Evolutionary conservation across 1,140 invertebrate species (phyloP).

Genomic region (Coelopa frigida): DNA sequence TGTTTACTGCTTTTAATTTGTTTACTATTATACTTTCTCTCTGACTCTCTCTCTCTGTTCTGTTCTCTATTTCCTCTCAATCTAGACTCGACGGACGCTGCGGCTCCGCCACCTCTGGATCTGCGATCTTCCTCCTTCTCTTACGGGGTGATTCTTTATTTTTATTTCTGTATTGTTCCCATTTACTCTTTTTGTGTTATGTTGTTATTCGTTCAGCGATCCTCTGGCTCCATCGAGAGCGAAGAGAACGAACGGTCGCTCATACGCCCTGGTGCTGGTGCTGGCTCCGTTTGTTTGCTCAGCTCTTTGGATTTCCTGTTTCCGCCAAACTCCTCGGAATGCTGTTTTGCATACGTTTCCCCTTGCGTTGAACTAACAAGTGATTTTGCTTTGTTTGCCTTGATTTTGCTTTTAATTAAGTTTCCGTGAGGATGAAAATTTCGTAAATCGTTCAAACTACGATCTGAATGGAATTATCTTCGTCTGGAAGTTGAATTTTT

Average conservation of each 20-base stretch:
- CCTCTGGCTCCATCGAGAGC: not conserved
- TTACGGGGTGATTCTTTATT: conserved; percentile 35
- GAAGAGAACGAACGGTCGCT: not conserved
- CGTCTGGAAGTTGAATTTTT: no score
- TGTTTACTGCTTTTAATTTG: not conserved
- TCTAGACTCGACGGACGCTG: conserved; percentile 23
- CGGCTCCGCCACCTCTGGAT: conserved; percentile 26
- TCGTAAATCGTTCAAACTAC: no score
- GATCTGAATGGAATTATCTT: no score
- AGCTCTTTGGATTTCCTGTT: not conserved
- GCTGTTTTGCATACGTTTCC: not conserved
- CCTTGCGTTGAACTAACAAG: not conserved
- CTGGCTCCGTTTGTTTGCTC: not conserved
- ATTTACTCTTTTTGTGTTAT: conserved; percentile 14
- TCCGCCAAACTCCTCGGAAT: not conserved
- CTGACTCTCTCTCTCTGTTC: not conserved
- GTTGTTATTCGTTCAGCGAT: conserved; percentile 18
- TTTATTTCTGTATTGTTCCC: conserved; percentile 8
- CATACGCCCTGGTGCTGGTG: not conserved
- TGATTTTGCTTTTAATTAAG: no score
- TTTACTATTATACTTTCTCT: not conserved
- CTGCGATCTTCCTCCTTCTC: conserved; percentile 39
- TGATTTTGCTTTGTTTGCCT: no score
- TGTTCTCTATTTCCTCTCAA: conserved; percentile 5
- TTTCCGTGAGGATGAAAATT: no score